Percentiles rank a stretch among this genome's conserved stretches.
Conservation (phyloP, 2,888 invertebrate species). For the Agonum fuliginosum region DNA sequence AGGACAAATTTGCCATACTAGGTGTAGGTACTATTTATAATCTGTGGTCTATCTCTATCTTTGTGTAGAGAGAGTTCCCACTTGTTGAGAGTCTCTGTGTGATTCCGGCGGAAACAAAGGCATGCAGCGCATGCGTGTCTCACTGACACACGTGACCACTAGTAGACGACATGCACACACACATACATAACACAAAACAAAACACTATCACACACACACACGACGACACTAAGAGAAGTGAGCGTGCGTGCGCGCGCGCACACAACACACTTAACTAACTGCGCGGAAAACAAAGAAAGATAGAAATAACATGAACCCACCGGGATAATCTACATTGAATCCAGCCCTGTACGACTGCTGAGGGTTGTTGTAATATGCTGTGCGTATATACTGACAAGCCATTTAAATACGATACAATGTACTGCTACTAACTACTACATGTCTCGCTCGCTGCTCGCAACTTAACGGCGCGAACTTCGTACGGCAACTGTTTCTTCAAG, state of each 20-base stretch:
- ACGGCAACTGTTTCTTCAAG: not conserved
- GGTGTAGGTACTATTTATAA: slow-evolving; percentile 20
- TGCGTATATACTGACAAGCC: slow-evolving; percentile 52
- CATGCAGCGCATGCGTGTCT: slow-evolving; percentile 47
- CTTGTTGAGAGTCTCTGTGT: slow-evolving; percentile 36
- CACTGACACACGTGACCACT: slow-evolving; percentile 50
- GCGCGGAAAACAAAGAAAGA: too few relatives aligned
- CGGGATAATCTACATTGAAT: too few relatives aligned
- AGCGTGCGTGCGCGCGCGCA: slow-evolving; percentile 35
- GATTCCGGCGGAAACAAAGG: slow-evolving; percentile 58
- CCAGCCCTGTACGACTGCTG: too few relatives aligned
- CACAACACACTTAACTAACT: too few relatives aligned
- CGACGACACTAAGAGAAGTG: not conserved
- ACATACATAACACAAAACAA: slow-evolving; percentile 27
- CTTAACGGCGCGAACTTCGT: not conserved
- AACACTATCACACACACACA: slow-evolving; percentile 31
- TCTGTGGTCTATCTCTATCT: too few relatives aligned
- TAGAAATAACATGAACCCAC: too few relatives aligned
- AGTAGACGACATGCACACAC: slow-evolving; percentile 22
- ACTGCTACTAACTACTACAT: not conserved
- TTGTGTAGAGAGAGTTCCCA: too few relatives aligned
- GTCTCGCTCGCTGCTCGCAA: not conserved
- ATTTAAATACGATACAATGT: not conserved
- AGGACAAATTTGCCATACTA: slow-evolving; percentile 19
- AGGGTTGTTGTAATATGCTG: too few relatives aligned